A percentile compares a stretch with the other conserved stretches of the same genome.
phyloP scores from a whole-genome alignment of 2,888 invertebrate species.

The Drosophila nr. perissopoda region DNA sequence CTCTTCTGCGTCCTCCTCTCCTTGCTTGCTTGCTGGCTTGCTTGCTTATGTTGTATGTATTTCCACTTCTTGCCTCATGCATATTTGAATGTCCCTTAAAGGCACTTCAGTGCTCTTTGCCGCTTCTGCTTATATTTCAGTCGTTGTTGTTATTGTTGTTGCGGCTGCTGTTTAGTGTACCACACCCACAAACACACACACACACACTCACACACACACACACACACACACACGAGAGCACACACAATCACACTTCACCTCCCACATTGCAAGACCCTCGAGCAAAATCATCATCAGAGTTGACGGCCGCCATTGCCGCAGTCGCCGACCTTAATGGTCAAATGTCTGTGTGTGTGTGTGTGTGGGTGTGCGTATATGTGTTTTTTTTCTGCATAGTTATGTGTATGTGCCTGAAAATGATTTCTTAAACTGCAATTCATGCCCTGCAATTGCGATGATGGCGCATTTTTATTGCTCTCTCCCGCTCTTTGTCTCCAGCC shows the following conservation, averaged over 20 bases:
- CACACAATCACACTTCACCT: neutral
- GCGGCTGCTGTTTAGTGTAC: conserved; percentile 50
- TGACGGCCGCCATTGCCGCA: conserved; percentile 69
- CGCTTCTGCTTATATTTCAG: conserved; percentile 38
- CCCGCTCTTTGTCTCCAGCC: neutral
- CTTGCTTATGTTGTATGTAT: conserved; percentile 11
- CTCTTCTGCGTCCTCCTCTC: neutral
- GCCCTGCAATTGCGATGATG: conserved; percentile 74
- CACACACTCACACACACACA: neutral
- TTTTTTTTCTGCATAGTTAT: conserved; percentile 6
- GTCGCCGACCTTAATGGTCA: conserved; percentile 73
- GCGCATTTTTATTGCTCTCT: conserved; percentile 65
- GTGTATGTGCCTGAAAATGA: conserved; percentile 47
- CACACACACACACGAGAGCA: neutral
- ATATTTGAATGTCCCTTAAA: conserved; percentile 80
- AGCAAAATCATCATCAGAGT: conserved; percentile 64
- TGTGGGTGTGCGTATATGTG: conserved; percentile 21
- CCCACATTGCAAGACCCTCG: conserved; percentile 15
- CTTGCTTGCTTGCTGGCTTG: conserved; percentile 6
- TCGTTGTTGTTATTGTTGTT: conserved; percentile 40
- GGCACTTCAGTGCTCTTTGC: conserved; percentile 72
- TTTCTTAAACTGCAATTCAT: conserved; percentile 77
- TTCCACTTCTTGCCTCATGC: conserved; percentile 68
- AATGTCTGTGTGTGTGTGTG: conserved; percentile 37
- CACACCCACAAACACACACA: conserved; percentile 24